Percentiles rank a stretch among this genome's conserved stretches.
Conservation (phyloP, 2,113 vertebrate species). For the Otocyon megalotis region DNA sequence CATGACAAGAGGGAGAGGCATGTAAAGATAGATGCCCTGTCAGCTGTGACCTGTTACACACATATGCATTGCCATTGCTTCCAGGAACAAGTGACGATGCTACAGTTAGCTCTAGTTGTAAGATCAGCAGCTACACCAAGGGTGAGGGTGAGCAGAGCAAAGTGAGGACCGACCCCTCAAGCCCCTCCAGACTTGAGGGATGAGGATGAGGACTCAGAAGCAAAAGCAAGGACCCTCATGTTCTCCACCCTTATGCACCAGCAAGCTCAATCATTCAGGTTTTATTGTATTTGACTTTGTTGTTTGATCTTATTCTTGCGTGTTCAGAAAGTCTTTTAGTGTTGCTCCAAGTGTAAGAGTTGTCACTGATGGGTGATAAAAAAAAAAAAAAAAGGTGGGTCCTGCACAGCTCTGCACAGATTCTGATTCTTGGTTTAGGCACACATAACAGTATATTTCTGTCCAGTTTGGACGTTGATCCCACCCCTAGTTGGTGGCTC, state of each 20-base stretch:
- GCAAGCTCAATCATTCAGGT: not conserved
- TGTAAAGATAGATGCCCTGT: not conserved
- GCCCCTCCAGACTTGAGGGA: not conserved
- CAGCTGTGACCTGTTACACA: not conserved
- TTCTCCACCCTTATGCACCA: fast-evolving
- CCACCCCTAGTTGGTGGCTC: conserved; percentile 90
- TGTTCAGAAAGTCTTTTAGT: not conserved
- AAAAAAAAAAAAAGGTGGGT: conserved; percentile 9
- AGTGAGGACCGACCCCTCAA: not conserved
- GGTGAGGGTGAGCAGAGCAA: not conserved
- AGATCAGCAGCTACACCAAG: not conserved
- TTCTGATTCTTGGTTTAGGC: conserved; percentile 92
- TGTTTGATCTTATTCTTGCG: not conserved
- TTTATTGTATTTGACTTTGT: not conserved
- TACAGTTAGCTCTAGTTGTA: not conserved
- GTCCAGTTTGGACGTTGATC: conserved; percentile 92
- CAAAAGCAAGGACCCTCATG: not conserved
- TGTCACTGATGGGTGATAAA: not conserved
- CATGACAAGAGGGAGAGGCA: not conserved
- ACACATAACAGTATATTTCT: conserved; percentile 92
- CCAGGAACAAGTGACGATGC: not conserved
- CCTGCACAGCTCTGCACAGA: conserved; percentile 88
- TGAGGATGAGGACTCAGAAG: not conserved
- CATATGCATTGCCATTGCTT: not conserved
- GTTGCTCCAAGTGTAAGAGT: not conserved